These are phyloP conservation scores for Archips xylosteana DNA, from an alignment of 2,888 invertebrate species.

Conservation along the genomic window DNA sequence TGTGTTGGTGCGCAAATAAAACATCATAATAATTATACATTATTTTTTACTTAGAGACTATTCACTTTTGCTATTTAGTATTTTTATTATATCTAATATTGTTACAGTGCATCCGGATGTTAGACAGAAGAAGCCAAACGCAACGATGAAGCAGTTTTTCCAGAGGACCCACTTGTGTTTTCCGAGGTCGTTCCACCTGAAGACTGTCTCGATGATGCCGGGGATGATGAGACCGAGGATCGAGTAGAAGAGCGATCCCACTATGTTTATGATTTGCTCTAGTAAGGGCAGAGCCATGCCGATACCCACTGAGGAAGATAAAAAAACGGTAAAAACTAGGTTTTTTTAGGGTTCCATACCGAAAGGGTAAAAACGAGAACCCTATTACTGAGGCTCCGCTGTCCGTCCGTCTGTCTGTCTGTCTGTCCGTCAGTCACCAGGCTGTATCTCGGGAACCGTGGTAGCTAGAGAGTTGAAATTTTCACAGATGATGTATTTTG, in stretches of 20 bases:
- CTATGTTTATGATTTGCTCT: conserved; percentile 80
- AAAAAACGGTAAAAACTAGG: neutral
- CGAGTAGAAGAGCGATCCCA: conserved; percentile 87
- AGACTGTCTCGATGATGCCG: conserved; percentile 89
- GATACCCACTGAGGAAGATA: conserved; percentile 66
- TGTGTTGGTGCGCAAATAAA: neutral
- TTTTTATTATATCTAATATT: conserved; percentile 70
- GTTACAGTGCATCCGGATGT: conserved; percentile 86
- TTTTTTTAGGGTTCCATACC: no score
- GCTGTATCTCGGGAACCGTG: no score
- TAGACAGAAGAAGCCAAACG: conserved; percentile 87
- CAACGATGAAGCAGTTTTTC: conserved; percentile 87
- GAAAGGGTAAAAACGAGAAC: no score
- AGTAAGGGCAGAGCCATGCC: conserved; percentile 79
- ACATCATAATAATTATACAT: neutral
- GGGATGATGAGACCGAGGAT: conserved; percentile 91
- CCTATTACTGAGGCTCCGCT: no score
- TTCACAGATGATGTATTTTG: no score
- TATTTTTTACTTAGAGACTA: conserved; percentile 27
- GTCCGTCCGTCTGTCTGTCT: no score
- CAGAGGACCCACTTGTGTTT: conserved; percentile 88
- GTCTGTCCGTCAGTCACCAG: no score
- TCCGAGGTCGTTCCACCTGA: conserved; percentile 89
- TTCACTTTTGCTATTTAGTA: conserved; percentile 78
- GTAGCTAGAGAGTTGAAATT: no score